Base-by-base conservation (phyloP, 2,888 invertebrate genomes). In the Dasypogon diadema region DNA sequence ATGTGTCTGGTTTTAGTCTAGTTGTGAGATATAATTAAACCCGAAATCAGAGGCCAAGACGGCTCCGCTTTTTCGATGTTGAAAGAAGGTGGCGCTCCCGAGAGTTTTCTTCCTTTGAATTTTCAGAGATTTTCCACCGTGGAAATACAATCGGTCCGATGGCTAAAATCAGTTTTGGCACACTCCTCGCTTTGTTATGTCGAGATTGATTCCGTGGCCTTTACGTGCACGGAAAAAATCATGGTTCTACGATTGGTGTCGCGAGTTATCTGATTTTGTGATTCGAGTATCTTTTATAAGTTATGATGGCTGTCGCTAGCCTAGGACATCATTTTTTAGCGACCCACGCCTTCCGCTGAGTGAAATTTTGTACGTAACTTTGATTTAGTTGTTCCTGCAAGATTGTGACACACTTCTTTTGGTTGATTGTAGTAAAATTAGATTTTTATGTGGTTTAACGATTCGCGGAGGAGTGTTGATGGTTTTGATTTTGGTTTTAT, bases 1-100 rank as follows among this genome's bases (percentile, higher is more conserved):
- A 65, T 24, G 65, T 14, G 65, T 65, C 65, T 65, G 65, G 65
- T 65, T 65, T 65, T 65, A 65, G 65, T 65, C 65, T 65, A 46
- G 65, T 46, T 65, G 46, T 37, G 22, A 24, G 65, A 48, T 46
- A 46, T 24, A 46, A 65, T 65, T 65, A 65, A 34, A 65, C 65
- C 26, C 22, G 10, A 48, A 42, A 10, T 37, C 34, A 37, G 60
- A 16, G 37, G 60, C 60, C 60, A 37, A 60, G 60, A 37, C 37
- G 21, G 24, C 37, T 60, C 21, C 18, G 8, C 2, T 34, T 60
- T 6, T 60, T 60, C 16, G 37, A n/a, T 30, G 21, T 16, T 18
- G 12, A 51, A 16, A 21, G 51, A 6, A 5, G 1, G 2, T n/a
- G n/a, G 60, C 16, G 37, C 18, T 16, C 18, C 14, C 21, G 18